phyloP scores from a whole-genome alignment of 2,113 vertebrate genomes.

The Smithornis capensis region DNA sequence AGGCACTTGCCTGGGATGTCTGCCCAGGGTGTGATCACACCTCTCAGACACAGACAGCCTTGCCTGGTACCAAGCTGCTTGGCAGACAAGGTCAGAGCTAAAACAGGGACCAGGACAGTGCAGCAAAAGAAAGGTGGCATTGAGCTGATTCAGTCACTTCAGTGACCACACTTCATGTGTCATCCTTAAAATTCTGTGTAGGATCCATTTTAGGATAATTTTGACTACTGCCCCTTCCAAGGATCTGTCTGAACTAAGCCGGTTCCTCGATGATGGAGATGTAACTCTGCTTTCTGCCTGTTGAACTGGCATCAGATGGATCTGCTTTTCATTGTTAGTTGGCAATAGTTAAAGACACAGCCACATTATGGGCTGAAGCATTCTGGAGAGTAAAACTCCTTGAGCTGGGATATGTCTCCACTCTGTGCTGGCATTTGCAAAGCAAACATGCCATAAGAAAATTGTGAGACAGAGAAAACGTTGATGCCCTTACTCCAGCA shows the following conservation, averaged over 20 bases:
- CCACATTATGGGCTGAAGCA: not conserved
- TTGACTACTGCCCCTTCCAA: not conserved
- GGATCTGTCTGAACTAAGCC: not conserved
- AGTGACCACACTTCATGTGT: not conserved
- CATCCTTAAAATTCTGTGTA: not conserved
- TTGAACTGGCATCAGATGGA: not conserved
- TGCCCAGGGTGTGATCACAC: not conserved
- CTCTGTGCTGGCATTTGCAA: not conserved
- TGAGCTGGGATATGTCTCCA: not conserved
- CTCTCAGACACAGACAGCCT: not conserved
- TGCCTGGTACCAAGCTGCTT: not conserved
- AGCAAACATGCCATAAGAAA: not conserved
- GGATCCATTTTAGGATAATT: not conserved
- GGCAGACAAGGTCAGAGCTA: not conserved
- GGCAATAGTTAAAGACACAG: not conserved
- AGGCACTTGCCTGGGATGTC: not conserved
- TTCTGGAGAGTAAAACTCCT: not conserved
- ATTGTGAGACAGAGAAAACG: not conserved
- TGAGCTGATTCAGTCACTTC: not conserved
- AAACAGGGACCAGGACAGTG: accelerated
- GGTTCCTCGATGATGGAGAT: not conserved
- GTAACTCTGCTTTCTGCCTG: not conserved
- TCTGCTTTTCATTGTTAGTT: not conserved
- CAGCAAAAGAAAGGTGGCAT: not conserved
- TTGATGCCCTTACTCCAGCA: not conserved